A percentile compares a stretch with the other conserved stretches of the same genome.
Conservation (phyloP, 1,140 invertebrate species). For the Nymphalis io region DNA sequence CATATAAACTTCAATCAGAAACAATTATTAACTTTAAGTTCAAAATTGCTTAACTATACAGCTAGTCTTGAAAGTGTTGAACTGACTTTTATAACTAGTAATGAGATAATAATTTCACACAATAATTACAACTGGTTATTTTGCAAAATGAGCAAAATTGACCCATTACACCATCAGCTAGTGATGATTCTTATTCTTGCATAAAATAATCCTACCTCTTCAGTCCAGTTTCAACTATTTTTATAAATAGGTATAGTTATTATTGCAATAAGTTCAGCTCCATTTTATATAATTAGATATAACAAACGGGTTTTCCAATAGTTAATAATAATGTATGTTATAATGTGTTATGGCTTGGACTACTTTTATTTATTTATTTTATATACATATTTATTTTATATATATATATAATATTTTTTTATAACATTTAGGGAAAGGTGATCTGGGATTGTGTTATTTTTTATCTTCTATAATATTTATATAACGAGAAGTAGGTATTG, state of each 20-base stretch:
- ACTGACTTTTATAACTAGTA: slow-evolving; percentile 2
- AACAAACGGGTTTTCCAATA: not conserved
- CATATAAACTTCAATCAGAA: no score
- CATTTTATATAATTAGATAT: slow-evolving; percentile 5
- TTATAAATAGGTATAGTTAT: slow-evolving; percentile 11
- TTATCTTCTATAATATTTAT: no score
- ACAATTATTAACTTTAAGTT: not conserved
- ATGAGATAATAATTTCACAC: not conserved
- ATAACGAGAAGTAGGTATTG: no score
- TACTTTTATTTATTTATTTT: no score
- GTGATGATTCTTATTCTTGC: slow-evolving; percentile 5
- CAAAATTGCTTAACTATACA: not conserved
- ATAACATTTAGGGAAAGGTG: no score
- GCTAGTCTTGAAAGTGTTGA: not conserved
- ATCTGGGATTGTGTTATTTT: no score
- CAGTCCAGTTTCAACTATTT: not conserved
- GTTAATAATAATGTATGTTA: no score
- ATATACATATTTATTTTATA: no score
- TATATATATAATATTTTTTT: no score
- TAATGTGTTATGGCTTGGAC: no score
- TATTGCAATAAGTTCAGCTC: not conserved
- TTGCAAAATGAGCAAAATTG: not conserved
- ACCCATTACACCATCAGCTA: not conserved
- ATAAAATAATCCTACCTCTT: not conserved
- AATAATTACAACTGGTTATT: not conserved